These are phyloP conservation scores for Chamaetylas fuelleborni DNA, from an alignment of 2,113 vertebrate species.

Conservation along the genomic window DNA sequence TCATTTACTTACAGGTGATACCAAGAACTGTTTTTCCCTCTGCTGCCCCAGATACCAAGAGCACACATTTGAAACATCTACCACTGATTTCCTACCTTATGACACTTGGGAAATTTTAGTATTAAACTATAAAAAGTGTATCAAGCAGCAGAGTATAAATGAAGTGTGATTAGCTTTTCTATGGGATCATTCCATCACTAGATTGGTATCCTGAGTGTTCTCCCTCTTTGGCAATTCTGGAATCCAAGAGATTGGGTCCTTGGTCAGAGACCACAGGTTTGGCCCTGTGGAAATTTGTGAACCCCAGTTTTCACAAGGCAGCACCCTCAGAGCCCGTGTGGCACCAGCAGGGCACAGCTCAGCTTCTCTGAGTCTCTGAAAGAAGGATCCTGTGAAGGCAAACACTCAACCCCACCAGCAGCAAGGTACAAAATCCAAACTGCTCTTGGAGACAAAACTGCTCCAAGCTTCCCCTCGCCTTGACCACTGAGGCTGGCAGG, in stretches of 20 bases:
- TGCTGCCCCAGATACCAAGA: background rate
- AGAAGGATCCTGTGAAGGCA: background rate
- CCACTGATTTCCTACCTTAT: accelerated
- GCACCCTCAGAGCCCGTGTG: background rate
- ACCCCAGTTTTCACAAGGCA: accelerated
- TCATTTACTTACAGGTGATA: background rate
- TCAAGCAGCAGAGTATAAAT: background rate
- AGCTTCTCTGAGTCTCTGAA: accelerated
- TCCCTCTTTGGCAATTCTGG: background rate
- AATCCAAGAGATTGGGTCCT: background rate
- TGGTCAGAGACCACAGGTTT: background rate
- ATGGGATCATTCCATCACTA: background rate
- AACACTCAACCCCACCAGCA: background rate
- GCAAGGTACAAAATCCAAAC: background rate
- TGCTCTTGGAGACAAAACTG: background rate
- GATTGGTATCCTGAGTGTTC: accelerated
- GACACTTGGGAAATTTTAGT: background rate
- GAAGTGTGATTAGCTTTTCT: background rate
- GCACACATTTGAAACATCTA: background rate
- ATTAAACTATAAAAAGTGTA: background rate
- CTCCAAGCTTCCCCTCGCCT: background rate
- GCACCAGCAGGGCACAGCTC: accelerated
- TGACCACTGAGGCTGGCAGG: background rate
- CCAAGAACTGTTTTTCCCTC: background rate
- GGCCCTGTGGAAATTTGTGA: background rate